Percentiles rank a stretch among this genome's conserved stretches.
phyloP scores from a whole-genome alignment of 1,140 invertebrate genomes.

The Cherax destructor region DNA sequence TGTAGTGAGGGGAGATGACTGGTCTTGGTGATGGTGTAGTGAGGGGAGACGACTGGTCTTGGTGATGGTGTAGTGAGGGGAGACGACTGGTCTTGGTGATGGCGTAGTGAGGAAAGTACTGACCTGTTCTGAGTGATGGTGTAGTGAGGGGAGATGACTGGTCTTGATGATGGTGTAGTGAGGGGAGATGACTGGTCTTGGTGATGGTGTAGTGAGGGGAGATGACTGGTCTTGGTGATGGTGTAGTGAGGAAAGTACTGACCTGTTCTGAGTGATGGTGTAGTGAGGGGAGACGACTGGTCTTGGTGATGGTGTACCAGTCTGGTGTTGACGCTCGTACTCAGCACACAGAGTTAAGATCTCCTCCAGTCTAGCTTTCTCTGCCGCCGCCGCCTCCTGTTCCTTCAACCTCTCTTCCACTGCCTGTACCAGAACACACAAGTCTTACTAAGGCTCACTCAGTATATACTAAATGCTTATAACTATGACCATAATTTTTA shows the following conservation, averaged over 20 bases:
- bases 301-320: neutral
- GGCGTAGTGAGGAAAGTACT: neutral
- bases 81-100: neutral
- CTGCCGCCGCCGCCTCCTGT: slow-evolving; percentile 50
- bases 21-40: no score
- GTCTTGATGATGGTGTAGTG: slow-evolving; percentile 40
- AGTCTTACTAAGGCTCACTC: no score
- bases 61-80: slow-evolving; percentile 32
- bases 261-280: slow-evolving; percentile 7
- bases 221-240: no score
- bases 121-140: slow-evolving; percentile 3
- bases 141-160: slow-evolving; percentile 6
- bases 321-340: slow-evolving; percentile 52
- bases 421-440: slow-evolving; percentile 8
- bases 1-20: no score
- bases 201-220: no score
- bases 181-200: no score
- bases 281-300: slow-evolving; percentile 9
- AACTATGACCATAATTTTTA: no score
- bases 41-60: neutral
- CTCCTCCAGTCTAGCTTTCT: slow-evolving; percentile 51
- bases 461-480: no score
- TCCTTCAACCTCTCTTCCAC: slow-evolving; percentile 56
- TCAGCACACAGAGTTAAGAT: slow-evolving; percentile 59
- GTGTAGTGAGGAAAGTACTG: neutral